These are phyloP conservation scores for Gopherus evgoodei DNA, from an alignment of 2,113 vertebrate species.

Conservation along the genomic window DNA sequence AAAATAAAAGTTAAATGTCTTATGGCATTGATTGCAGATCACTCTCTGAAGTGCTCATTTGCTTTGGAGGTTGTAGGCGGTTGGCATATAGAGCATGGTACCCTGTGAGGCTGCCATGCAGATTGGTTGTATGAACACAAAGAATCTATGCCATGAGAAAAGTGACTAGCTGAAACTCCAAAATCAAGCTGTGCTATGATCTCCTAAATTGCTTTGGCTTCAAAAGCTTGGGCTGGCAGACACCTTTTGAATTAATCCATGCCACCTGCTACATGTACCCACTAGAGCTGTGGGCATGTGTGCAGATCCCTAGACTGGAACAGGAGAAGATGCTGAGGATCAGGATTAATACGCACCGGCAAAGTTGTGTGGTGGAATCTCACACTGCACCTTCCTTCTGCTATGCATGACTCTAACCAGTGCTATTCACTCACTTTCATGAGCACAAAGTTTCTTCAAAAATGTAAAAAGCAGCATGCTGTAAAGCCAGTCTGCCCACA, in stretches of 20 bases:
- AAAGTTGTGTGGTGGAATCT: background rate
- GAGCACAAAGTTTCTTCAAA: background rate
- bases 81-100: accelerated
- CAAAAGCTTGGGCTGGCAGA: accelerated
- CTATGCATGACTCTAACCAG: too few relatives aligned
- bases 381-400: background rate
- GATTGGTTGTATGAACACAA: accelerated
- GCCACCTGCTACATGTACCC: too few relatives aligned
- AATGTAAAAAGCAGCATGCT: background rate
- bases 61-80: background rate
- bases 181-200: accelerated
- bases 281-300: too few relatives aligned
- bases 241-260: accelerated
- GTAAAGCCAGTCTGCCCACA: background rate
- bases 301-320: background rate
- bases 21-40: background rate
- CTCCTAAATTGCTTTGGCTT: background rate
- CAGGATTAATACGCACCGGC: background rate
- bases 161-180: background rate
- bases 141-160: accelerated
- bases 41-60: background rate
- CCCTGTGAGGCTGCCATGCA: accelerated
- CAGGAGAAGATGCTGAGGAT: background rate
- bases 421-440: too few relatives aligned
- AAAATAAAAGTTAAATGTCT: background rate